Base-by-base conservation (phyloP, 2,113 vertebrate genomes). In the Kryptolebias marmoratus region DNA sequence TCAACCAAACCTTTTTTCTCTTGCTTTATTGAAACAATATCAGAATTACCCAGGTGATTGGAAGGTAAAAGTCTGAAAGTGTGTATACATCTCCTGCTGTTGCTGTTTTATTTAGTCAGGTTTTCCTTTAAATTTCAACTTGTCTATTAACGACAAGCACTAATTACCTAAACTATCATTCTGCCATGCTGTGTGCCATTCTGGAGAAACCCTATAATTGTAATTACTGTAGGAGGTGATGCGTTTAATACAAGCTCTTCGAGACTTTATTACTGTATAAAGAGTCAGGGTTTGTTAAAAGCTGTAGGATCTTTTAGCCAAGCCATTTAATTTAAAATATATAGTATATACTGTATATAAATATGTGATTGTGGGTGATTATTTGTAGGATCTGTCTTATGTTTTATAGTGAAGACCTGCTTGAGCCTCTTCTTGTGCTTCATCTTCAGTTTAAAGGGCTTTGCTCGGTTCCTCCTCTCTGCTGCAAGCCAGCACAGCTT, bases 401-500 rank as follows among this genome's bases (percentile, higher is more conserved):
- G 4, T 27, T 42, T 30, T 55, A 47, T 2, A 13, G 39, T 61
- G 57, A 68, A 44, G 47, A n/a, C 5, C 36, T 54, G 52, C 54
- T 47, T 5, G 15, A 14, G 61, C 36, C 42, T 53, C 64, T 68
- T 45, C 53, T 15, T 72, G 62, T 68, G 59, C 75, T 81, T 50
- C 55, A 9, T 67, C 39, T 68, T 11, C 1, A 55, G 78, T 83
- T 68, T 81, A 10, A 72, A 78, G 82, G 75, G 58, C 66, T 72
- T 79, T 71, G 68, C 71, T 87, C 69, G 50, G 50, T 87, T 77
- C 81, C 63, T 61, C 67, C 71, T 80, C 68, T 65, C 60, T 76
- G 84, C 82, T 28, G 68, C 77, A 82, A 80, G 66, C 85, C 62
- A 58, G 66, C 69, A 61, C 75, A 70, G 81, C 84, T 82, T 66